Conservation (phyloP, 2,113 vertebrate genomes). For the Gila orcuttii region DNA sequence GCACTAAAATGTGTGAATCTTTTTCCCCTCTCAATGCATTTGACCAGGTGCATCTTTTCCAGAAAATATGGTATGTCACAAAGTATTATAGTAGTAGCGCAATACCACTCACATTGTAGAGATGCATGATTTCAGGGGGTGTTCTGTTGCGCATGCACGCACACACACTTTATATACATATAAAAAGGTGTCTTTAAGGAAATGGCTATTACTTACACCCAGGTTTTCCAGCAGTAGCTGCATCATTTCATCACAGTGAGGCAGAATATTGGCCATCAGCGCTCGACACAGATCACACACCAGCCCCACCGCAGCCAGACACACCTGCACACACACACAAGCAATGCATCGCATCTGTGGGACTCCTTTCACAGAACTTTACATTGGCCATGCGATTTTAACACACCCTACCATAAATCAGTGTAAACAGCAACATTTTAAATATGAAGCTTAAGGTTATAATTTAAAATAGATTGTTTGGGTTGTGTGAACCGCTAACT, state of each 20-base stretch:
- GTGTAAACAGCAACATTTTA: no score
- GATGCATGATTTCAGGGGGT: no score
- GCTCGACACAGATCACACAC: conserved; percentile 95
- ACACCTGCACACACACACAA: conserved; percentile 79
- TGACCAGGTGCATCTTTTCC: no score
- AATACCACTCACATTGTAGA: no score
- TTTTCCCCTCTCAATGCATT: no score
- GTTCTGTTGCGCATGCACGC: no score
- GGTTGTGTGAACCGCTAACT: neutral
- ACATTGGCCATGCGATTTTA: neutral
- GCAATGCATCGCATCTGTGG: neutral
- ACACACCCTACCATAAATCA: neutral
- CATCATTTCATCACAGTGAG: conserved; percentile 98
- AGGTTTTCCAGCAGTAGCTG: conserved; percentile 96
- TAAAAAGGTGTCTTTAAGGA: neutral
- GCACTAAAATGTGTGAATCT: no score
- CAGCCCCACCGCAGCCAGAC: conserved; percentile 92
- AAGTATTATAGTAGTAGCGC: no score
- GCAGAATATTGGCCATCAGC: conserved; percentile 92
- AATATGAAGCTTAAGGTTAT: neutral
- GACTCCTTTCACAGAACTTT: neutral
- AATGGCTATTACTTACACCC: conserved; percentile 81
- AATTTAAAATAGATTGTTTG: neutral
- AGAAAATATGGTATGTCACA: no score
- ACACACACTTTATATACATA: neutral